These are phyloP conservation scores for Columbina picui DNA, from an alignment of 2,113 vertebrate species.

Conservation along the genomic window DNA sequence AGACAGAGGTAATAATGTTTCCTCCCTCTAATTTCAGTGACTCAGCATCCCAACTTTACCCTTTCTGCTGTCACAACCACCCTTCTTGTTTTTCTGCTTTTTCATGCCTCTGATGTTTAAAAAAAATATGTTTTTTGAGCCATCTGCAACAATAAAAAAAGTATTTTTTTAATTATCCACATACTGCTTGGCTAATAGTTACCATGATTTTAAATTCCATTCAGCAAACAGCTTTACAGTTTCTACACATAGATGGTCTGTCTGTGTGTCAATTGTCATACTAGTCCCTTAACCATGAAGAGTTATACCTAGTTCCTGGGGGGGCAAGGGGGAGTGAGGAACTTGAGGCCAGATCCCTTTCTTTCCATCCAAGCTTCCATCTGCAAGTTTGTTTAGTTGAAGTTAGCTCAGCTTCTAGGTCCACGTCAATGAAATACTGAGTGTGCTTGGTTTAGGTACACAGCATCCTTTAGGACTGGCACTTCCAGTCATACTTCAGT, in stretches of 20 bases:
- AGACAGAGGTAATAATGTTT: background rate
- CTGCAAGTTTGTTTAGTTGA: background rate
- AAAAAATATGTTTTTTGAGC: background rate
- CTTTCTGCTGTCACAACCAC: background rate
- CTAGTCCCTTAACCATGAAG: background rate
- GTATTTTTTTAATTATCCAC: background rate
- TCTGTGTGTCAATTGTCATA: background rate
- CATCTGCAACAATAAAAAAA: background rate
- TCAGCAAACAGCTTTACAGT: constrained; percentile 48
- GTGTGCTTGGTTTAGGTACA: background rate
- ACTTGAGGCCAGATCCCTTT: background rate
- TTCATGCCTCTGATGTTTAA: background rate
- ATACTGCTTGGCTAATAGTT: background rate
- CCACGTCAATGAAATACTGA: background rate
- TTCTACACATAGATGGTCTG: background rate
- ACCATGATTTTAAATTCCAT: background rate
- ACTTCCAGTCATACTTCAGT: background rate
- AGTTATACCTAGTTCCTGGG: background rate
- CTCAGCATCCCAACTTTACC: background rate
- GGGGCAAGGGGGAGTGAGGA: no score
- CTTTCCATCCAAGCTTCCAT: background rate
- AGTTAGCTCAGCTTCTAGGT: background rate
- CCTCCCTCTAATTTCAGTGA: background rate
- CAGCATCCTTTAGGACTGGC: background rate
- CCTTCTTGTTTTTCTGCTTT: background rate